These are phyloP conservation scores for Ptiloglossa arizonensis DNA, from an alignment of 1,140 invertebrate species.

Conservation along the genomic window DNA sequence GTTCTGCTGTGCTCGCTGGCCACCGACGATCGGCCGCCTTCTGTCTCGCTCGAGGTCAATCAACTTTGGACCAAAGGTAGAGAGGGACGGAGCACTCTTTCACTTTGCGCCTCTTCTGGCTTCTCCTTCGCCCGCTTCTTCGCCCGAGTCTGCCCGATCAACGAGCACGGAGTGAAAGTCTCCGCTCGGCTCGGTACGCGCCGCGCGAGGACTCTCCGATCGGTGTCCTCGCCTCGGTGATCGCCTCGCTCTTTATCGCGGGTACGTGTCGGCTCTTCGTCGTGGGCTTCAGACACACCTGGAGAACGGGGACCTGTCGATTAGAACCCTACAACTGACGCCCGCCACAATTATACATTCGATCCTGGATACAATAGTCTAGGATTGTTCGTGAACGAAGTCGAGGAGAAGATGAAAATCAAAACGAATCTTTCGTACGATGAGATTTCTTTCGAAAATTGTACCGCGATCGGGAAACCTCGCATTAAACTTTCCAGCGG, in stretches of 20 bases:
- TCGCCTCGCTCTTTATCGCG: background rate
- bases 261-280: too few species aligned
- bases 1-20: conserved; percentile 30
- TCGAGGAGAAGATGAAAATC: too few species aligned
- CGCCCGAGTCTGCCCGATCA: conserved; percentile 32
- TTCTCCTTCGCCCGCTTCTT: conserved; percentile 46
- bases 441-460: too few species aligned
- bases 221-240: background rate
- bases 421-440: too few species aligned
- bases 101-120: conserved; percentile 43
- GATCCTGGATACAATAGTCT: too few species aligned
- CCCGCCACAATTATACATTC: too few species aligned
- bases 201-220: background rate
- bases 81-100: conserved; percentile 17
- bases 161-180: conserved; percentile 54
- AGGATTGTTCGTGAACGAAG: too few species aligned
- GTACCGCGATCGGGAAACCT: too few species aligned
- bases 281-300: background rate
- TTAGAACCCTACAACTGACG: too few species aligned
- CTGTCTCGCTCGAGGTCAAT: conserved; percentile 37
- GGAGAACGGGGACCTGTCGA: background rate
- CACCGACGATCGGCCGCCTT: background rate
- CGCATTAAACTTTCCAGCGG: too few species aligned
- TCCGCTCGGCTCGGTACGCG: background rate
- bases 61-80: conserved; percentile 26